Base-by-base conservation (phyloP, 2,113 vertebrate species). In the Procavia capensis region DNA sequence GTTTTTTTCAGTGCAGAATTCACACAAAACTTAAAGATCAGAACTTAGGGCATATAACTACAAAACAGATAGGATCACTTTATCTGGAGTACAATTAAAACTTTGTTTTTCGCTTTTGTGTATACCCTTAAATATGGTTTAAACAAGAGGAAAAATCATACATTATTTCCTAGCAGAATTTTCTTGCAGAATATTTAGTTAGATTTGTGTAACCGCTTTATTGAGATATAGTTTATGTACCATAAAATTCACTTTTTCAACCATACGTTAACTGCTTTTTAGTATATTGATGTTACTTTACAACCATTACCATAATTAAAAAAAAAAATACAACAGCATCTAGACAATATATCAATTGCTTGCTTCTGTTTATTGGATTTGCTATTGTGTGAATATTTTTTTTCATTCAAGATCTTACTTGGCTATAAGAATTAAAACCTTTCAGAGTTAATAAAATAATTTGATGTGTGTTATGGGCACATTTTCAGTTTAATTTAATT, bases 401-500 rank as follows among this genome's bases (percentile, higher is more conserved):
- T 79, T 57, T 96, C 92, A 27, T 14, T 80, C 64, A 29, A 93
- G 34, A 70, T 1, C 54, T 95, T 27, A 4, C 66, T 97, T 78
- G 20, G 4, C 66, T 34, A 0, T 64, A 89, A 76, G 24, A 88
- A 72, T 95, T 94, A 75, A 85, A 95, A 85, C 59, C 29, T 0
- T 94, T 97, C 43, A 76, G 90, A 84, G 27, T 59, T 92, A 64
- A 50, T 91, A 82, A 93, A 96, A 92, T 63, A 96, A 95, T 74
- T 93, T 74, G 29, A 41, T 94, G 24, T 74, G 31, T 94, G 43
- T 61, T 91, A 66, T 74, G 10, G 45, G 34, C 1, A 68, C 22
- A 72, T 84, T 94, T 93, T 92, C 72, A 36, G 25, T 96, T 97
- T 94, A 93, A 97, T 92, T 94, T 96, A 66, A 68, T 85, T 74